phyloP scores from a whole-genome alignment of 2,113 vertebrate genomes.

The Tetraodon nigroviridis region DNA sequence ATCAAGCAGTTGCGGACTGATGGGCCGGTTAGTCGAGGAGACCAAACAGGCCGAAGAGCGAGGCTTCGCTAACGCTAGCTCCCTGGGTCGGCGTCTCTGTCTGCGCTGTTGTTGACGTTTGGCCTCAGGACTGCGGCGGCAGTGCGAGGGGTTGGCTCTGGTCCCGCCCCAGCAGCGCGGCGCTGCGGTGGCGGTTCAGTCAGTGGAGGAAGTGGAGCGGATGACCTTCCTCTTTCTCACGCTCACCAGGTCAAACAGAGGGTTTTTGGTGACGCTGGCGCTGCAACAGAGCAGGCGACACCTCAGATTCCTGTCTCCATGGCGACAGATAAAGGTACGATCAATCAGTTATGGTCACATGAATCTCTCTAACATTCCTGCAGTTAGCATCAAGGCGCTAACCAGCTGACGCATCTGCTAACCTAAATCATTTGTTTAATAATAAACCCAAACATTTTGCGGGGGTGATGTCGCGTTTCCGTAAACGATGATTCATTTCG shows the following conservation, averaged over 20 bases:
- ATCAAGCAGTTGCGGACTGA: too few relatives aligned
- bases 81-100: not conserved
- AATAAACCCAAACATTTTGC: not conserved
- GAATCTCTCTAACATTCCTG: too few relatives aligned
- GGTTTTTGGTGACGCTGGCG: slow-evolving; percentile 85
- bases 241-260: slow-evolving; percentile 87
- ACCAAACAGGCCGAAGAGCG: too few relatives aligned
- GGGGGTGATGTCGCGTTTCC: not conserved
- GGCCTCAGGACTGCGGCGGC: not conserved
- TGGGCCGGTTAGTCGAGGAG: too few relatives aligned
- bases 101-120: not conserved
- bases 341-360: too few relatives aligned
- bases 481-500: too few relatives aligned
- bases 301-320: not conserved
- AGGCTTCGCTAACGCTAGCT: not conserved
- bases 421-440: too few relatives aligned
- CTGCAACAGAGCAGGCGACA: slow-evolving; percentile 60
- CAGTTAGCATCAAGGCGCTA: too few relatives aligned
- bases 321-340: not conserved
- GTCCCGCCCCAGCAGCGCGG: too few relatives aligned
- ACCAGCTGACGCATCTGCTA: not conserved
- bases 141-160: too few relatives aligned
- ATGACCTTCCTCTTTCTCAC: slow-evolving; percentile 84
- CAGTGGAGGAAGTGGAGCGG: slow-evolving; percentile 30
- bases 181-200: slow-evolving; percentile 1